Conservation (phyloP, 1,140 invertebrate genomes). For the Chironomus striatipennis region DNA sequence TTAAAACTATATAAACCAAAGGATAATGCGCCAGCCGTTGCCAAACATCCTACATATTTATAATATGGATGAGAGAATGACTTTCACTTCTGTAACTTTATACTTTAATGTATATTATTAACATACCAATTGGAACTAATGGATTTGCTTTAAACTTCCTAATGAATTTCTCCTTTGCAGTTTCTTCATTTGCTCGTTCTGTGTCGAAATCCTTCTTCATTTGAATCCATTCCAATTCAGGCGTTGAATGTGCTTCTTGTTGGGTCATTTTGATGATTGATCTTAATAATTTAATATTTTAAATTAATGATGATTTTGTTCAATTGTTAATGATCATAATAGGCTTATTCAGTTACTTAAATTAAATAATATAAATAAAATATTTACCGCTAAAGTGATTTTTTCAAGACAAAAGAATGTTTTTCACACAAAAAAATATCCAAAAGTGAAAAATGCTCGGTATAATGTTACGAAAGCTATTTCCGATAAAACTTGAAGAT, state of each 20-base stretch:
- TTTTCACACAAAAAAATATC: too few species aligned
- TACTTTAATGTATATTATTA: too few species aligned
- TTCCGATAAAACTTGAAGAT: too few species aligned
- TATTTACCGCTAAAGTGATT: too few species aligned
- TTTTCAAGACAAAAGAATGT: too few species aligned
- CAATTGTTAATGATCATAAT: too few species aligned
- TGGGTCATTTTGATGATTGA: constrained; percentile 30
- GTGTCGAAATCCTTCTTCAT: constrained; percentile 49
- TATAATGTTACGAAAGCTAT: too few species aligned
- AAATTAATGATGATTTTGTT: too few species aligned
- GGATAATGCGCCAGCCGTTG: constrained; percentile 56
- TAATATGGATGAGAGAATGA: constrained; percentile 26
- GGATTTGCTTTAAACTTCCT: constrained; percentile 68
- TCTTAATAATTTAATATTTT: too few species aligned
- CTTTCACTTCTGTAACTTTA: constrained; percentile 24
- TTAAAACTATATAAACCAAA: constrained; percentile 64
- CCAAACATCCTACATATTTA: constrained; percentile 53
- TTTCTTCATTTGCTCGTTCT: constrained; percentile 40
- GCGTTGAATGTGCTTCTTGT: constrained; percentile 29
- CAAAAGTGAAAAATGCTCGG: too few species aligned
- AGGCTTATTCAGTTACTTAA: too few species aligned
- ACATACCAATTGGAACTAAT: constrained; percentile 67
- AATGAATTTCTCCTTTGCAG: constrained; percentile 49
- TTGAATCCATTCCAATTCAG: constrained; percentile 60
- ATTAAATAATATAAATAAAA: too few species aligned